A percentile compares a stretch with the other conserved stretches of the same genome.
phyloP scores from a whole-genome alignment of 2,113 vertebrate species.

The Monopterus albus region DNA sequence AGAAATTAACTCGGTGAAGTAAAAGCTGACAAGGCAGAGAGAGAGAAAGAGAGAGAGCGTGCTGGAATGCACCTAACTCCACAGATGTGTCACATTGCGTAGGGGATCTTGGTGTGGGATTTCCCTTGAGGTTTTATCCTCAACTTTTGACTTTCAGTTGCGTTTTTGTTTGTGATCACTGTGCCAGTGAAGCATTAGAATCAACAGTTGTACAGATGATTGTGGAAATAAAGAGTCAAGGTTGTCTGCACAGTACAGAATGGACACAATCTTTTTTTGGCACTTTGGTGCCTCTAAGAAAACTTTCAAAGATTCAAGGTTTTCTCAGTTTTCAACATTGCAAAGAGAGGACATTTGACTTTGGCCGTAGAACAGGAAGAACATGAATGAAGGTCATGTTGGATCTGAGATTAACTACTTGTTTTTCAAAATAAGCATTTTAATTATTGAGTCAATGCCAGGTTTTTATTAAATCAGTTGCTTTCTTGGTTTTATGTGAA shows the following conservation, averaged over 20 bases:
- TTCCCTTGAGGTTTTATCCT: not conserved
- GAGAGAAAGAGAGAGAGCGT: not conserved
- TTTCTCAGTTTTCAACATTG: not conserved
- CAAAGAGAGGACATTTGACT: constrained; percentile 5
- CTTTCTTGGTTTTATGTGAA: too few relatives aligned
- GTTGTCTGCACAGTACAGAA: not conserved
- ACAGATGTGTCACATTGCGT: not conserved
- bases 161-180: not conserved
- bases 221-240: not conserved
- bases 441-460: too few relatives aligned
- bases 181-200: not conserved
- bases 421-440: too few relatives aligned
- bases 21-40: not conserved
- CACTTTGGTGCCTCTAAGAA: not conserved
- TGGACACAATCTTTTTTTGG: not conserved
- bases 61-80: not conserved
- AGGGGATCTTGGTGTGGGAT: not conserved
- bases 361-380: not conserved
- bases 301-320: not conserved
- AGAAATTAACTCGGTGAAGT: not conserved
- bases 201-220: not conserved
- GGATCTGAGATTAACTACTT: too few relatives aligned
- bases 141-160: not conserved
- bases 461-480: too few relatives aligned
- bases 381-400: too few relatives aligned